A percentile compares a stretch with the other conserved stretches of the same genome.
Conservation (phyloP, 2,113 vertebrate genomes). For the Elephas maximus region DNA sequence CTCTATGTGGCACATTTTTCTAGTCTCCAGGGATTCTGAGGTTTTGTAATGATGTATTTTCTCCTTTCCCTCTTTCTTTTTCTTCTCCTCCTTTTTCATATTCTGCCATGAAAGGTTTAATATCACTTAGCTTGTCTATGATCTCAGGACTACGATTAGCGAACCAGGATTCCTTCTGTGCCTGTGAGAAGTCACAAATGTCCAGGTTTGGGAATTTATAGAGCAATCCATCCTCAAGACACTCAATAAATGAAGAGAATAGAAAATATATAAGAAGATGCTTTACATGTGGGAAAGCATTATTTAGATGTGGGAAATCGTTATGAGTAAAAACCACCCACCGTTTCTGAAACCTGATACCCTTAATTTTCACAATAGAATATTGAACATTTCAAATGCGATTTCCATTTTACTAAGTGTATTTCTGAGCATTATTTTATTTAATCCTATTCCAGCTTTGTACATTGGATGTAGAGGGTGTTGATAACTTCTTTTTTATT, state of each 20-base stretch:
- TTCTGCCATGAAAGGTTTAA: neutral
- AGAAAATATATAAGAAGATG: neutral
- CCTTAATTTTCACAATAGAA: neutral
- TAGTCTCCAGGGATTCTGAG: constrained; percentile 16
- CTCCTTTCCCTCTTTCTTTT: neutral
- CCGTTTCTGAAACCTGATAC: neutral
- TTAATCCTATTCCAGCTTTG: neutral
- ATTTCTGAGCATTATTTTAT: neutral
- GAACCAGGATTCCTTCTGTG: fast-evolving
- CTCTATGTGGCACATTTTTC: neutral
- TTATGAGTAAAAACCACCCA: neutral
- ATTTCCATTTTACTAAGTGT: neutral
- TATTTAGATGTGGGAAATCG: neutral
- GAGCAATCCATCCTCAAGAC: neutral
- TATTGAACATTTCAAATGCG: neutral
- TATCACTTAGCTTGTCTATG: no score
- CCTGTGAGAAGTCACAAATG: no score
- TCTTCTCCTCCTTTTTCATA: neutral
- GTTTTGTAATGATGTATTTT: neutral
- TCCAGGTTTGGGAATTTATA: neutral
- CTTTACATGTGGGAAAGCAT: neutral
- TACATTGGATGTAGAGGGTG: fast-evolving
- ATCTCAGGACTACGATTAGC: neutral
- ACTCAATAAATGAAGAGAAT: neutral
- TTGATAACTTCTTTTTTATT: neutral